A percentile compares a stretch with the other conserved stretches of the same genome.
These are phyloP conservation scores for Drosophila aldrichi DNA, from an alignment of 2,888 invertebrate species.

Conservation along the genomic window DNA sequence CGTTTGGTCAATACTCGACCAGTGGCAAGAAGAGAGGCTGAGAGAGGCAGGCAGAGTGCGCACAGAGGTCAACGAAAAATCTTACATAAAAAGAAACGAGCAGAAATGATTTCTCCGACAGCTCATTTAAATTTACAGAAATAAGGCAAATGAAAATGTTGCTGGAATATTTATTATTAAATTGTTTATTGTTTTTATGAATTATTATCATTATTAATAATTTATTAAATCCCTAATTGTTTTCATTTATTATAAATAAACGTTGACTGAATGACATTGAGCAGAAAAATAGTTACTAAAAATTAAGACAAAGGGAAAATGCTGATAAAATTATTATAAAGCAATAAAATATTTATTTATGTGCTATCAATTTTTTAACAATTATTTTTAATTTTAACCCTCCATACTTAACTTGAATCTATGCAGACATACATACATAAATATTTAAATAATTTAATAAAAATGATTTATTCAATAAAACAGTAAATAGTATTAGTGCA, in stretches of 20 bases:
- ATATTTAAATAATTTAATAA: too few relatives aligned
- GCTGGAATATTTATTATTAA: neutral
- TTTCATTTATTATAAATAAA: neutral
- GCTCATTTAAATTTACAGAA: neutral
- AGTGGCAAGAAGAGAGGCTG: neutral
- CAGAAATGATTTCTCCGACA: neutral
- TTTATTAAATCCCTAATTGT: neutral
- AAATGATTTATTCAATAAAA: too few relatives aligned
- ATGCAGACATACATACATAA: too few relatives aligned
- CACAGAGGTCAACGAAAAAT: neutral
- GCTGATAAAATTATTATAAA: neutral
- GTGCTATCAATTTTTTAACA: too few relatives aligned
- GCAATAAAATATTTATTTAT: too few relatives aligned
- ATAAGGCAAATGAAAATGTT: neutral
- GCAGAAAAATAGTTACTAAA: neutral
- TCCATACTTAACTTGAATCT: too few relatives aligned
- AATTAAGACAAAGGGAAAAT: neutral
- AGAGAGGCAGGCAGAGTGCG: too few relatives aligned
- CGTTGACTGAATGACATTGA: neutral
- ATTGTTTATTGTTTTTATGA: too few relatives aligned
- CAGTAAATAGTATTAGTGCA: too few relatives aligned
- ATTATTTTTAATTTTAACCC: too few relatives aligned
- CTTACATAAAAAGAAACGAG: conserved; percentile 1
- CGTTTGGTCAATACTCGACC: conserved; percentile 49
- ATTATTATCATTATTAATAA: too few relatives aligned